A percentile compares a stretch with the other conserved stretches of the same genome.
Evolutionary conservation across 2,113 vertebrate species (phyloP).

Genomic region (Pollimyrus isidori): DNA sequence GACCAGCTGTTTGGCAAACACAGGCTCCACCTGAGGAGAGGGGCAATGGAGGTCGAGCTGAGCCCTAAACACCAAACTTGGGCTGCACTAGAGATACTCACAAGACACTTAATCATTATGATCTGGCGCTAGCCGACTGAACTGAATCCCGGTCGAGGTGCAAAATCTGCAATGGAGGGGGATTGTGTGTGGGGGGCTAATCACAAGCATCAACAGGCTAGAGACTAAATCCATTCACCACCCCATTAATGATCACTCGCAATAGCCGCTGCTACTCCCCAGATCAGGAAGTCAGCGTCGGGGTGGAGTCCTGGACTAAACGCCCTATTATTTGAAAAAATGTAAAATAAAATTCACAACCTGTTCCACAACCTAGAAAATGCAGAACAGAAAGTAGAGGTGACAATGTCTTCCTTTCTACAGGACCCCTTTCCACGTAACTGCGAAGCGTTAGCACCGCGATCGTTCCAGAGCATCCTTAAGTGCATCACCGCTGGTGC

Average conservation of each 20-base stretch:
- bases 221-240: background rate
- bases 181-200: background rate
- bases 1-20: conserved; percentile 85
- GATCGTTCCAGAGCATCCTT: background rate
- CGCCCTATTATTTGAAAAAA: background rate
- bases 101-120: background rate
- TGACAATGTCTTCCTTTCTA: conserved; percentile 5
- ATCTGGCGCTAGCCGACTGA: background rate
- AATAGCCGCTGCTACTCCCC: background rate
- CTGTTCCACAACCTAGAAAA: background rate
- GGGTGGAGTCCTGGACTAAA: background rate
- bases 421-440: background rate
- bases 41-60: background rate
- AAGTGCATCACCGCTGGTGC: no score
- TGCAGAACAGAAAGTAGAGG: background rate
- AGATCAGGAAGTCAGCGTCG: background rate
- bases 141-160: background rate
- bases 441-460: background rate
- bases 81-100: background rate
- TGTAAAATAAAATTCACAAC: background rate
- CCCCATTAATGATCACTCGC: background rate
- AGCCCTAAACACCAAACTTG: background rate
- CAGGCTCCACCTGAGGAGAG: conserved; percentile 77
- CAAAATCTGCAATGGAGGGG: background rate
- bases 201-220: background rate